phyloP scores from a whole-genome alignment of 35 echinoderm and acorn worm species.

The Heliocidaris tuberculata region DNA sequence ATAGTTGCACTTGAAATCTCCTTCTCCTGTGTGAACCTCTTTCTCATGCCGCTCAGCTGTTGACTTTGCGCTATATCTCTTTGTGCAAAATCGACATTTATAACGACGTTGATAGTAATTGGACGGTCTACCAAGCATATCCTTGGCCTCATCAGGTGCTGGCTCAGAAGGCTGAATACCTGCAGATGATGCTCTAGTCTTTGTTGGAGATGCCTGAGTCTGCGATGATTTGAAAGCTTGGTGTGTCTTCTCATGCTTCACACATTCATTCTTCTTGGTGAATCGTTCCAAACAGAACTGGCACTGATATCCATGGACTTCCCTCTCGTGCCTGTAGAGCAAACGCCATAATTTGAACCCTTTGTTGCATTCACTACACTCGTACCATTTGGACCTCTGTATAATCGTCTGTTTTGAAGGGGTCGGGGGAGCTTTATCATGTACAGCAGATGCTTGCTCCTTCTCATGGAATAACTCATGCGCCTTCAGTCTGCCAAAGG shows the following conservation, averaged over 20 bases:
- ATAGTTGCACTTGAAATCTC: neutral
- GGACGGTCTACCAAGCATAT: slow-evolving; percentile 14
- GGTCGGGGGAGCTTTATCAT: neutral
- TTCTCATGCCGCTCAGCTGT: neutral
- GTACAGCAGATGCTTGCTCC: neutral
- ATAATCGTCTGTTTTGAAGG: neutral
- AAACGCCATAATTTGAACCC: neutral
- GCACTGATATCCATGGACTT: neutral
- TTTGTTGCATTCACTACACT: neutral
- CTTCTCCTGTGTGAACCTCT: neutral
- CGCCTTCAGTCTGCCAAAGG: neutral
- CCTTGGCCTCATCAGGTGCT: neutral
- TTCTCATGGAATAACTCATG: slow-evolving; percentile 33
- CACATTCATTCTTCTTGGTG: neutral
- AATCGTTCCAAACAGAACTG: neutral
- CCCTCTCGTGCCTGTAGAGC: slow-evolving; percentile 13
- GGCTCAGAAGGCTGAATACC: neutral
- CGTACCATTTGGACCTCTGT: neutral
- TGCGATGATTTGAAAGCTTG: neutral
- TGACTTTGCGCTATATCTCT: neutral
- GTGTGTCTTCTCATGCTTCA: slow-evolving; percentile 7
- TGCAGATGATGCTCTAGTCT: neutral
- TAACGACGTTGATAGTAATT: slow-evolving; percentile 6
- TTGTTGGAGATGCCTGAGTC: neutral
- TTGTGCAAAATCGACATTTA: neutral